Conservation (phyloP, 2,888 invertebrate genomes). For the Dicranocentrus wangi region DNA sequence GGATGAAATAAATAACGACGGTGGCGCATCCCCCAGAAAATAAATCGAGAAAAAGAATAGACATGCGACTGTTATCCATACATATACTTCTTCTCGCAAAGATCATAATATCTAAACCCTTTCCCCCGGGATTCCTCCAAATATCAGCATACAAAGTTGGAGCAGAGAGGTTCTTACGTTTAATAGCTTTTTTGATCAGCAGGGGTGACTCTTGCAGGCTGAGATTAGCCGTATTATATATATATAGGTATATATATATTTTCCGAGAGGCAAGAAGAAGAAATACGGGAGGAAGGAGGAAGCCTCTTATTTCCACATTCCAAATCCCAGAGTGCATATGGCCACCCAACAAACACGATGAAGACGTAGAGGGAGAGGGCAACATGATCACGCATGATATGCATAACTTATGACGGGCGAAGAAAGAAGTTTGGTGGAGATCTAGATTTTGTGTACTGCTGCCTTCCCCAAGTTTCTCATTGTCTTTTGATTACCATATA, state of each 20-base stretch:
- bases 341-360: not conserved
- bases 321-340: not conserved
- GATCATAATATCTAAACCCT: no score
- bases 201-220: not conserved
- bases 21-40: no score
- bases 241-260: not conserved
- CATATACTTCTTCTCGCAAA: no score
- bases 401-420: no score
- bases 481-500: not conserved
- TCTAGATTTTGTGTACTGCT: not conserved
- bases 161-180: not conserved
- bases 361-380: not conserved
- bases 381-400: no score
- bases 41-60: no score
- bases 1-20: no score
- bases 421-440: not conserved
- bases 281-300: not conserved
- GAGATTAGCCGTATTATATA: not conserved
- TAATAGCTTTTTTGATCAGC: not conserved
- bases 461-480: not conserved
- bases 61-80: no score
- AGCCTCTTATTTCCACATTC: not conserved
- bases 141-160: no score
- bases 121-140: no score
- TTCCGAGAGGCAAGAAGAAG: not conserved